These are phyloP conservation scores for Trachelus tabidus DNA, from an alignment of 2,888 invertebrate species.

Conservation along the genomic window DNA sequence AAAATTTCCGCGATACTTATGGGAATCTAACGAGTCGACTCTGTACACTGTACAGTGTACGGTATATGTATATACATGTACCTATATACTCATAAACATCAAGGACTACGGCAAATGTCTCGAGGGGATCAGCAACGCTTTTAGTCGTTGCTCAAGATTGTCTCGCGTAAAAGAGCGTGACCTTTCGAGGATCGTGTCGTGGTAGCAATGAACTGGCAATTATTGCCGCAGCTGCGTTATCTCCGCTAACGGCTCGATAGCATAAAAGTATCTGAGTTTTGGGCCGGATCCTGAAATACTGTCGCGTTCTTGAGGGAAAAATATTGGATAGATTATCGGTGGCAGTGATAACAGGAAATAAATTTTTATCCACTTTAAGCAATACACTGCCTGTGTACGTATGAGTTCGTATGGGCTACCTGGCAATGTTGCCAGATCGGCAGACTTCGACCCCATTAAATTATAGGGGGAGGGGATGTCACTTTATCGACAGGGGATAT, in stretches of 20 bases:
- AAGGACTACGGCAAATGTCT: neutral
- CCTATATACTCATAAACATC: neutral
- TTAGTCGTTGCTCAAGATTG: constrained; percentile 46
- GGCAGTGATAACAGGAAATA: neutral
- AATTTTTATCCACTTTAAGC: neutral
- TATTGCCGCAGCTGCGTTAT: constrained; percentile 35
- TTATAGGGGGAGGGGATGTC: neutral
- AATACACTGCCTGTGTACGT: neutral
- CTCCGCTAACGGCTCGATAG: neutral
- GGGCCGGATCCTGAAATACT: too few species aligned
- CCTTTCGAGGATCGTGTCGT: constrained; percentile 38
- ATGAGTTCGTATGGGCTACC: neutral
- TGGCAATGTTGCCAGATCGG: neutral
- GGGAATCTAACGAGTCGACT: neutral
- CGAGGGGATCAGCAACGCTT: neutral
- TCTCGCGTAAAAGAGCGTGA: constrained; percentile 45
- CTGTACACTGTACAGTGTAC: too few species aligned
- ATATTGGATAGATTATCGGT: neutral
- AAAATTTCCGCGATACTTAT: neutral
- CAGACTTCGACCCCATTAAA: neutral
- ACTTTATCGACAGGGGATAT: neutral
- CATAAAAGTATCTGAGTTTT: too few species aligned
- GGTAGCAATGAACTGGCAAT: constrained; percentile 37
- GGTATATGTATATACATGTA: too few species aligned
- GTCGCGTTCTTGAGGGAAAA: too few species aligned